Percentiles rank a stretch among this genome's conserved stretches.
Evolutionary conservation across 2,888 invertebrate genomes (phyloP).

Genomic region (Leptinotarsa juncta): DNA sequence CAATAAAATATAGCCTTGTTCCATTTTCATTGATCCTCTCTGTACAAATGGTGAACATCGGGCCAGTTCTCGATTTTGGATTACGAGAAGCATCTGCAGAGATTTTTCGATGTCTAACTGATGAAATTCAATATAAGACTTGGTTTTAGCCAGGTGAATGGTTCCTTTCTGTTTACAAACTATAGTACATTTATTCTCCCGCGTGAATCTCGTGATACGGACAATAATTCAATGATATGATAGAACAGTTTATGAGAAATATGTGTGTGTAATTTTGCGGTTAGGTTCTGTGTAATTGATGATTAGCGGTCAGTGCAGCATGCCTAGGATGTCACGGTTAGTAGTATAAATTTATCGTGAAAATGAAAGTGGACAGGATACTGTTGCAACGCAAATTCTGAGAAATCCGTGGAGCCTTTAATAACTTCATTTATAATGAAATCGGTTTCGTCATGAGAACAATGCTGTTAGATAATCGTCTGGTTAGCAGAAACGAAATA

Average conservation of each 20-base stretch:
- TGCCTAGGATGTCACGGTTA: conserved; percentile 21
- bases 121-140: no score
- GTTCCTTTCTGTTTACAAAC: no score
- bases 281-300: conserved; percentile 1
- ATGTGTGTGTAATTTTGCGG: conserved; percentile 1
- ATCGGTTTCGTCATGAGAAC: conserved; percentile 1
- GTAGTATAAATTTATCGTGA: not conserved
- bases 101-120: no score
- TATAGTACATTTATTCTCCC: no score
- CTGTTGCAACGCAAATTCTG: not conserved
- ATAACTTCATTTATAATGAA: not conserved
- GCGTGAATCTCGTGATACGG: no score
- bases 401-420: not conserved
- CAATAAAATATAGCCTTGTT: no score
- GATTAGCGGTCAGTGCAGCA: conserved; percentile 10
- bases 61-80: no score
- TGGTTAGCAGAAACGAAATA: no score
- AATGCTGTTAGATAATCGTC: not conserved
- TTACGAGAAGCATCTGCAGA: no score
- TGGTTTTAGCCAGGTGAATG: no score
- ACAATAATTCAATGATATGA: not conserved
- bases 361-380: conserved; percentile 4
- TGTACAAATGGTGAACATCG: no score
- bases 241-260: not conserved
- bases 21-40: no score